phyloP scores from a whole-genome alignment of 2,888 invertebrate genomes.

The Perithous albicinctus region DNA sequence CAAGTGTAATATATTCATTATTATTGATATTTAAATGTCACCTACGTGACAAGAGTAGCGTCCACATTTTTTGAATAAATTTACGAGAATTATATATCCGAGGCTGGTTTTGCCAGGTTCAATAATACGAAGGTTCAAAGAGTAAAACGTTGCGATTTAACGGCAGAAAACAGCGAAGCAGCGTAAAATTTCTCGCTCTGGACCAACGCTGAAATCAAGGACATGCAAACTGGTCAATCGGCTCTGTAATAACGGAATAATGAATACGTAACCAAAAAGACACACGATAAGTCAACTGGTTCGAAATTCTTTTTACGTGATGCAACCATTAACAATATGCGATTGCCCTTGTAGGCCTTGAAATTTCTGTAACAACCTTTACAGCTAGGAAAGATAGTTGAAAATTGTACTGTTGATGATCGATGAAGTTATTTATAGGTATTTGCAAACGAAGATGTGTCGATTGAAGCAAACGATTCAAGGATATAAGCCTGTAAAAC shows the following conservation, averaged over 20 bases:
- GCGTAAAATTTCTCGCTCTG: background rate
- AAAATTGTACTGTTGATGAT: background rate
- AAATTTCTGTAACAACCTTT: background rate
- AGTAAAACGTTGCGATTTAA: background rate
- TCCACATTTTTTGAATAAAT: background rate
- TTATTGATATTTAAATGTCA: too few relatives aligned
- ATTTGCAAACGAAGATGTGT: background rate
- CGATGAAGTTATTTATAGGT: background rate
- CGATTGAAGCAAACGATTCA: too few relatives aligned
- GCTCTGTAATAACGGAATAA: background rate
- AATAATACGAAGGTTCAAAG: background rate
- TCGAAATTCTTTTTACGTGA: background rate
- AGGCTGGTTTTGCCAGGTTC: background rate
- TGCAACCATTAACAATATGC: background rate
- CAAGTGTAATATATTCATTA: background rate
- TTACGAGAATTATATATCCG: background rate
- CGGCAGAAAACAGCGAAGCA: background rate
- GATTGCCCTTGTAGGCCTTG: conserved; percentile 12
- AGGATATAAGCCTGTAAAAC: too few relatives aligned
- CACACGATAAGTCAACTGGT: background rate
- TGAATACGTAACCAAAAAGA: background rate
- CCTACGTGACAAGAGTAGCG: background rate
- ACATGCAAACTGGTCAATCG: conserved; percentile 9
- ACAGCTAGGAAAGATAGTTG: background rate
- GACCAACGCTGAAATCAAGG: background rate